Evolutionary conservation across 2,888 invertebrate genomes (phyloP).

Genomic region (Habrosyne pyritoides): DNA sequence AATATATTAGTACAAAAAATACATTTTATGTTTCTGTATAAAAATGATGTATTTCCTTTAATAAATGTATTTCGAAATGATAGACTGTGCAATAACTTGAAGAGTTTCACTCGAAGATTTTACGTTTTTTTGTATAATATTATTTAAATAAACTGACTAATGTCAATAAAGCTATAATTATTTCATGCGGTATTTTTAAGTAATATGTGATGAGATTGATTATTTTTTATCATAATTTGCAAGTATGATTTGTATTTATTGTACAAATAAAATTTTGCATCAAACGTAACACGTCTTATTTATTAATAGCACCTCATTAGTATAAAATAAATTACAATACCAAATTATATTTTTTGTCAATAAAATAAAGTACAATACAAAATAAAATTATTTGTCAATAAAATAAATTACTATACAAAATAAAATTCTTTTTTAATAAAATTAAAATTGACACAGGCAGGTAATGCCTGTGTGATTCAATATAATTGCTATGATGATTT

Average conservation of each 20-base stretch:
- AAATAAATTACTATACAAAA: no score
- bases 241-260: slow-evolving; percentile 82
- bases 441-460: no score
- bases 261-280: slow-evolving; percentile 82
- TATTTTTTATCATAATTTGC: slow-evolving; percentile 75
- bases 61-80: slow-evolving; percentile 39
- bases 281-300: slow-evolving; percentile 43
- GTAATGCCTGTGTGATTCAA: no score
- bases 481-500: no score
- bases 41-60: slow-evolving; percentile 30
- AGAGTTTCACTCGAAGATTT: slow-evolving; percentile 38
- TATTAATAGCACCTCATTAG: slow-evolving; percentile 29
- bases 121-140: slow-evolving; percentile 34
- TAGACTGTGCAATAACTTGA: slow-evolving; percentile 65
- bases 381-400: slow-evolving; percentile 4
- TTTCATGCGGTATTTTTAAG: slow-evolving; percentile 61
- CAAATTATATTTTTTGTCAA: neutral
- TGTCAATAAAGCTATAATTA: slow-evolving; percentile 44
- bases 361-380: no score
- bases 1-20: slow-evolving; percentile 75
- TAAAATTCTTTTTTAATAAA: no score
- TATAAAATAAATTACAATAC: slow-evolving; percentile 3
- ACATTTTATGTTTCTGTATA: slow-evolving; percentile 33
- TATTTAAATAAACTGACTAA: slow-evolving; percentile 32
- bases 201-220: slow-evolving; percentile 74